Conservation (phyloP, 1,140 invertebrate species). For the Drosophila pseudoobscura region DNA sequence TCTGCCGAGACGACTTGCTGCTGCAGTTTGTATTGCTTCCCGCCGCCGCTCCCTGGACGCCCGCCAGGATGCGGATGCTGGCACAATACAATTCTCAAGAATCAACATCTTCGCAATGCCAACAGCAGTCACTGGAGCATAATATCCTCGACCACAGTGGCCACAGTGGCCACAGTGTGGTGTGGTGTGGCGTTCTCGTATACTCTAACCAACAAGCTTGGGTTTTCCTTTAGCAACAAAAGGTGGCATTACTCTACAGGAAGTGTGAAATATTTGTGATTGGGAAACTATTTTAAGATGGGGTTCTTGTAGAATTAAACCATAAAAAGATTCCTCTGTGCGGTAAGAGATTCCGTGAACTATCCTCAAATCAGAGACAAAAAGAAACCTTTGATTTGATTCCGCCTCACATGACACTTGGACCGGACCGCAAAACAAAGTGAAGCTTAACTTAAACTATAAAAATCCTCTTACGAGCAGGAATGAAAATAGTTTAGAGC, state of each 20-base stretch:
- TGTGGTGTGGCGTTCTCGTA: constrained; percentile 3
- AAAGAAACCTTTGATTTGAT: too few relatives aligned
- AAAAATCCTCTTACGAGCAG: too few relatives aligned
- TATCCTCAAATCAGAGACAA: constrained; percentile 10
- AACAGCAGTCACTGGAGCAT: constrained; percentile 18
- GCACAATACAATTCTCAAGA: constrained; percentile 51
- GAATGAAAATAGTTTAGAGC: too few relatives aligned
- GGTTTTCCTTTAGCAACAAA: neutral
- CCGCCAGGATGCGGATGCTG: neutral
- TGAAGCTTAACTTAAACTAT: too few relatives aligned
- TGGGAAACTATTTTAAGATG: too few relatives aligned
- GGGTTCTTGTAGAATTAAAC: too few relatives aligned
- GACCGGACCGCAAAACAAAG: too few relatives aligned
- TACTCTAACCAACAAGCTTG: constrained; percentile 12
- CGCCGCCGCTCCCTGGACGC: neutral
- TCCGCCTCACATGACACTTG: too few relatives aligned
- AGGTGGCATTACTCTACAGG: too few relatives aligned
- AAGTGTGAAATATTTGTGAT: too few relatives aligned
- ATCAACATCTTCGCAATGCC: constrained; percentile 35
- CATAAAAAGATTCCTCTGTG: neutral
- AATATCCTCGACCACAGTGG: constrained; percentile 15
- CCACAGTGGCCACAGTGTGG: constrained; percentile 9
- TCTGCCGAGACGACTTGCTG: constrained; percentile 57
- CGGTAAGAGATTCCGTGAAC: constrained; percentile 15
- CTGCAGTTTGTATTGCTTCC: constrained; percentile 35